Conservation (phyloP, 2,888 invertebrate species). For the Leptinotarsa juncta region DNA sequence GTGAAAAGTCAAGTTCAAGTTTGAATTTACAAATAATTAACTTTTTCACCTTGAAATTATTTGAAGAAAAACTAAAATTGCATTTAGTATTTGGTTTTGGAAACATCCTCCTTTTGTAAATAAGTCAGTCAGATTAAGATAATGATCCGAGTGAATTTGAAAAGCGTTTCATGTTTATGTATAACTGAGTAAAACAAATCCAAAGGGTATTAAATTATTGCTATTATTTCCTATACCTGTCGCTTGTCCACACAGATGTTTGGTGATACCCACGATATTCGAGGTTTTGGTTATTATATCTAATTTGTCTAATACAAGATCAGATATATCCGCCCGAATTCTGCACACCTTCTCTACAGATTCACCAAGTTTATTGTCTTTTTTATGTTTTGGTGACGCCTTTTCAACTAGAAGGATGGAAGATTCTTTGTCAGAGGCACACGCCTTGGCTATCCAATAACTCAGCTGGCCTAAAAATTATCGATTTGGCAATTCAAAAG, state of each 20-base stretch:
- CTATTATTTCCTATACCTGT: slow-evolving; percentile 71
- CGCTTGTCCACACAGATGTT: slow-evolving; percentile 91
- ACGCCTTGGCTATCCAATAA: slow-evolving; percentile 78
- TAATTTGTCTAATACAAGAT: slow-evolving; percentile 75
- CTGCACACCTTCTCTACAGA: slow-evolving; percentile 69
- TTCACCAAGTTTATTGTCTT: slow-evolving; percentile 65
- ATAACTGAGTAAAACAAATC: no score
- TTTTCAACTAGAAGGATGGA: slow-evolving; percentile 82
- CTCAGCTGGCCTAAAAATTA: slow-evolving; percentile 76
- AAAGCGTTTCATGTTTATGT: no score
- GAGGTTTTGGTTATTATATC: slow-evolving; percentile 65
- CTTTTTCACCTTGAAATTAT: no score
- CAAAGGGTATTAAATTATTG: no score
- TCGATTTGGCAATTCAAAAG: no score
- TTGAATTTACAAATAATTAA: no score
- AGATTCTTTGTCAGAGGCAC: slow-evolving; percentile 64
- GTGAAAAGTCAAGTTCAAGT: no score
- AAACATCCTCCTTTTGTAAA: no score
- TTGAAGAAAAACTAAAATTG: no score
- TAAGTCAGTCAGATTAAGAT: no score
- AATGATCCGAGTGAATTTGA: no score
- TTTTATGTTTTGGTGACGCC: slow-evolving; percentile 76
- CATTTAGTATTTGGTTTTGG: no score
- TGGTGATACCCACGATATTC: slow-evolving; percentile 80
- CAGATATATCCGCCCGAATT: slow-evolving; percentile 84